Conservation (phyloP, 2,888 invertebrate genomes). For the Pegoplata infirma region DNA sequence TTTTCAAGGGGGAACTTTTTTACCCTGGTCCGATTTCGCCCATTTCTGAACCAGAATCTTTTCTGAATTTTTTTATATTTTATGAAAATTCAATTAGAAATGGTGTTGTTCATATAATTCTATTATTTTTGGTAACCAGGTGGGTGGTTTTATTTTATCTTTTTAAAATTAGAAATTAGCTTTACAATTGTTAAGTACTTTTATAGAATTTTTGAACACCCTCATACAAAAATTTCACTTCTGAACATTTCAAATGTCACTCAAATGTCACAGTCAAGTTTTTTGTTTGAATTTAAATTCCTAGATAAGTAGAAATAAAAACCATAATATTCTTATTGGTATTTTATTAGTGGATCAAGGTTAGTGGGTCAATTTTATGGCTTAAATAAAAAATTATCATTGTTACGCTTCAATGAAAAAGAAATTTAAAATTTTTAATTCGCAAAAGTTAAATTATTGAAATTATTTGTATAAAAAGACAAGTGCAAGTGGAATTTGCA, state of each 20-base stretch:
- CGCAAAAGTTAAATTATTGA: too few relatives aligned
- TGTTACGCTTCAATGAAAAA: neutral
- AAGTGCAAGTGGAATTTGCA: too few relatives aligned
- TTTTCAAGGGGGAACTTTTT: too few relatives aligned
- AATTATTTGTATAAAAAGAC: too few relatives aligned
- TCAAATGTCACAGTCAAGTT: slow-evolving; percentile 32
- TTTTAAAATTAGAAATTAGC: slow-evolving; percentile 40
- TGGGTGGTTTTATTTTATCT: slow-evolving; percentile 20
- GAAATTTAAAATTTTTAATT: neutral
- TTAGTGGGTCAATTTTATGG: slow-evolving; percentile 19
- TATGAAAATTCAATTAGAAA: too few relatives aligned
- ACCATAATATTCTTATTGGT: neutral
- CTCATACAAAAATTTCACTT: slow-evolving; percentile 40
- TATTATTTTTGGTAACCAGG: slow-evolving; percentile 2
- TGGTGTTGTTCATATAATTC: too few relatives aligned
- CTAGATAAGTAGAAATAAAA: neutral
- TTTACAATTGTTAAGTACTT: slow-evolving; percentile 49
- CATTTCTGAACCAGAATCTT: too few relatives aligned
- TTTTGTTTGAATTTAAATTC: neutral
- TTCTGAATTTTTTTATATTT: too few relatives aligned
- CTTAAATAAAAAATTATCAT: neutral
- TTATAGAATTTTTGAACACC: slow-evolving; percentile 56
- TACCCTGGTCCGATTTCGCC: too few relatives aligned
- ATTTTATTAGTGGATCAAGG: slow-evolving; percentile 18
- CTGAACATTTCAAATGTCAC: slow-evolving; percentile 48